phyloP scores from a whole-genome alignment of 1,140 invertebrate species.

The Pinna nobilis region DNA sequence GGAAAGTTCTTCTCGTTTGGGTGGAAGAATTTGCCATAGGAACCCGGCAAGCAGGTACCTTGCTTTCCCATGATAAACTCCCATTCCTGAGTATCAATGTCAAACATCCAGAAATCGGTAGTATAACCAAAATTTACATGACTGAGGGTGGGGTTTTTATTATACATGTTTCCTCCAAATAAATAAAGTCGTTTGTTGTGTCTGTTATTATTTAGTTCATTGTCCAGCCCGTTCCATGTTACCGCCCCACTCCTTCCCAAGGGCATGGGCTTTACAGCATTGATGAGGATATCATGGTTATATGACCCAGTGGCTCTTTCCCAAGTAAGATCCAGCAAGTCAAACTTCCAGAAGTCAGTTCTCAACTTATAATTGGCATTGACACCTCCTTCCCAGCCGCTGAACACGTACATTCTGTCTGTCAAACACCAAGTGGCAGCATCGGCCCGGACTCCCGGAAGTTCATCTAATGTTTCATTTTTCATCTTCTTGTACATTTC shows the following conservation, averaged over 20 bases:
- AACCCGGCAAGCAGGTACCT: constrained; percentile 10
- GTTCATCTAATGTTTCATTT: neutral
- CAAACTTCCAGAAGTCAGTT: constrained; percentile 56
- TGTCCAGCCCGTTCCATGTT: constrained; percentile 34
- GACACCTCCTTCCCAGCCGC: constrained; percentile 26
- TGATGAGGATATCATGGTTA: constrained; percentile 9
- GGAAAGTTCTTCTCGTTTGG: constrained; percentile 31
- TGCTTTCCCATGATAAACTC: constrained; percentile 30
- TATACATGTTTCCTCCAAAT: constrained; percentile 55
- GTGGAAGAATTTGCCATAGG: constrained; percentile 17
- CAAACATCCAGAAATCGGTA: constrained; percentile 56
- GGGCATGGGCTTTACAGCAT: constrained; percentile 32
- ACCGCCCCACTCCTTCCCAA: constrained; percentile 52
- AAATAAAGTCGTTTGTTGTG: constrained; percentile 42
- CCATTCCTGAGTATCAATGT: constrained; percentile 45
- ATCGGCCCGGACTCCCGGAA: constrained; percentile 39
- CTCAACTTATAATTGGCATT: constrained; percentile 36
- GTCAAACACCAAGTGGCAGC: constrained; percentile 49
- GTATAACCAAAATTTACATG: constrained; percentile 42
- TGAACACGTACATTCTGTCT: constrained; percentile 50
- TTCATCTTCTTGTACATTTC: constrained; percentile 1
- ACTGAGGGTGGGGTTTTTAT: constrained; percentile 19
- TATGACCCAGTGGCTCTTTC: constrained; percentile 19
- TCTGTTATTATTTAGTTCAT: too few species aligned
- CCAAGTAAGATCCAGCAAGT: constrained; percentile 47